These are phyloP conservation scores for Ailurus styani DNA, from an alignment of 2,113 vertebrate genomes.

Conservation along the genomic window DNA sequence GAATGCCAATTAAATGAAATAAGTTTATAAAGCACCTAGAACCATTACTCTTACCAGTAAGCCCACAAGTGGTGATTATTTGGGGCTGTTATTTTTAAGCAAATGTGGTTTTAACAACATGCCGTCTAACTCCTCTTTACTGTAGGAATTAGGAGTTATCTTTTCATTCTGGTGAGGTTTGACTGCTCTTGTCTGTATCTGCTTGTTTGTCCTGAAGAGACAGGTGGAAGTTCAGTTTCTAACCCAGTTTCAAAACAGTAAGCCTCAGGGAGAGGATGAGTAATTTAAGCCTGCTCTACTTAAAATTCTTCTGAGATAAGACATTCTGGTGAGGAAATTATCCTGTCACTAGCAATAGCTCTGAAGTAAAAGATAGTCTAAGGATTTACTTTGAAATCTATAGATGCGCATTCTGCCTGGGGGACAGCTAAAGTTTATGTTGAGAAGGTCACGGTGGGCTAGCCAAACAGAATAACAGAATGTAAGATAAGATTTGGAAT, in stretches of 20 bases:
- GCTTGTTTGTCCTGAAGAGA: neutral
- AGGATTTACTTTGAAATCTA: slow-evolving; percentile 25
- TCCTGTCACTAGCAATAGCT: neutral
- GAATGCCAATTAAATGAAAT: neutral
- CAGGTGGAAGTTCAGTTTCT: slow-evolving; percentile 24
- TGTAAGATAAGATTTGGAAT: neutral
- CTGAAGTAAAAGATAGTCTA: neutral
- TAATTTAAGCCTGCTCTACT: neutral
- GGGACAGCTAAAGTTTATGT: neutral
- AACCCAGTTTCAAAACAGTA: neutral
- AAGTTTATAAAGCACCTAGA: neutral
- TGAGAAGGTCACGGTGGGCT: neutral
- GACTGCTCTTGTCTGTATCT: neutral
- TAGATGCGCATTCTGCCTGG: neutral
- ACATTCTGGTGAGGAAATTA: neutral
- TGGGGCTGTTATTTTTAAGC: slow-evolving; percentile 9
- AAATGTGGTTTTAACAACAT: neutral
- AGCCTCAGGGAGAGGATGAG: neutral
- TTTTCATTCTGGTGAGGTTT: neutral
- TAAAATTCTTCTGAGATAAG: slow-evolving; percentile 45
- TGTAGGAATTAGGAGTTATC: neutral
- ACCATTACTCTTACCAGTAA: neutral
- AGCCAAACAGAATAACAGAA: neutral
- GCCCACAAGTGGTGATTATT: neutral
- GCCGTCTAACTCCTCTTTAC: neutral